These are phyloP conservation scores for Sternotherus odoratus DNA, from an alignment of 2,797 vertebrate species.

Conservation along the genomic window DNA sequence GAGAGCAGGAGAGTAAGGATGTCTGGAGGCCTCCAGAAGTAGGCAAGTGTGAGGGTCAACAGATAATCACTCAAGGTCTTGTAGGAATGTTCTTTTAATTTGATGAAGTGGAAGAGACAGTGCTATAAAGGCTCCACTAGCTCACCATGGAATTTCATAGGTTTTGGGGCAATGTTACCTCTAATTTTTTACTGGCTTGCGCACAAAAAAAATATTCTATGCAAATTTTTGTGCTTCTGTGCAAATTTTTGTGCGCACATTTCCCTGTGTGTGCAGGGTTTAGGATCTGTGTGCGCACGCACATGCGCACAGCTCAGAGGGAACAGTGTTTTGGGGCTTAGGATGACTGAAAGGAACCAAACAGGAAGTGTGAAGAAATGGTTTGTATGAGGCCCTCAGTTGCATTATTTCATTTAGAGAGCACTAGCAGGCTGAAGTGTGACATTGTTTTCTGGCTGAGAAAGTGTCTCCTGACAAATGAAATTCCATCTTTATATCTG, in stretches of 20 bases:
- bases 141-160: rapidly evolving
- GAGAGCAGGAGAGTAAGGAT: neutral
- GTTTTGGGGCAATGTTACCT: neutral
- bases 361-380: neutral
- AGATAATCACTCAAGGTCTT: neutral
- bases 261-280: no score
- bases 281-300: no score
- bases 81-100: rapidly evolving
- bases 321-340: neutral
- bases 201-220: no score
- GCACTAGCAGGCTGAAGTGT: neutral
- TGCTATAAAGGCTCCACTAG: neutral
- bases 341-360: neutral
- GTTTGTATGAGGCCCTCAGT: neutral
- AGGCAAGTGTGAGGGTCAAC: neutral
- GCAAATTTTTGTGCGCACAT: no score
- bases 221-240: no score
- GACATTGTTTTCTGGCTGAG: neutral
- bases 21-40: neutral
- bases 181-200: no score
- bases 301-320: no score
- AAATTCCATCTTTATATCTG: neutral
- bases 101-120: rapidly evolving
- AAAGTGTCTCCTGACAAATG: neutral
- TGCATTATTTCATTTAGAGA: rapidly evolving